Percentiles rank a stretch among this genome's conserved stretches.
Evolutionary conservation across 2,888 invertebrate genomes (phyloP).

Genomic region (Herminia tarsipennalis): DNA sequence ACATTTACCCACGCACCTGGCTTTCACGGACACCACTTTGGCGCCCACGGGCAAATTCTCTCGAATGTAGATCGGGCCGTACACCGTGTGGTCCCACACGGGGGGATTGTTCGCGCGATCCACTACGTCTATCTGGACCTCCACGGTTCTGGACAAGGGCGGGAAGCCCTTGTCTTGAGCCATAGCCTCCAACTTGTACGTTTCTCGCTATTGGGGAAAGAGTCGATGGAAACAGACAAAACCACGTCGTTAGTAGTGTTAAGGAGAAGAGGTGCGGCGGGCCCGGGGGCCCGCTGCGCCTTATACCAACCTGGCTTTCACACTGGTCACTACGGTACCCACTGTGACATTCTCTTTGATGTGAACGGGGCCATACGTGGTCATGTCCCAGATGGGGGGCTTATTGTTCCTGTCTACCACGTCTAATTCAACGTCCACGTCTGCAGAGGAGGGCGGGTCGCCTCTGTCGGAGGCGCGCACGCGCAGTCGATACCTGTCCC

Average conservation of each 20-base stretch:
- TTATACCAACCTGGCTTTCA: constrained; percentile 98
- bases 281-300: constrained; percentile 81
- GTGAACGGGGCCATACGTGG: constrained; percentile 98
- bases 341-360: constrained; percentile 99
- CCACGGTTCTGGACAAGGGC: constrained; percentile 97
- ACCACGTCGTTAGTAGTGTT: constrained; percentile 89
- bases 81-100: constrained; percentile 98
- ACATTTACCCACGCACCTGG: constrained; percentile 94
- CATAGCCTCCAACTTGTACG: constrained; percentile 99
- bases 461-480: constrained; percentile 99
- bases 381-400: constrained; percentile 98
- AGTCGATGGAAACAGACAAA: constrained; percentile 88
- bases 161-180: constrained; percentile 99
- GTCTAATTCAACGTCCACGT: constrained; percentile 99
- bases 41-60: constrained; percentile 99
- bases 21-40: constrained; percentile 99
- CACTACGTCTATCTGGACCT: constrained; percentile 99
- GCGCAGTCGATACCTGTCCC: constrained; percentile 98
- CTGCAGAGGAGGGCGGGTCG: constrained; percentile 95
- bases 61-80: constrained; percentile 98
- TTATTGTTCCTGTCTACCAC: constrained; percentile 99
- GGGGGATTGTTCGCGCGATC: constrained; percentile 99
- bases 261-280: constrained; percentile 82
- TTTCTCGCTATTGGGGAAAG: constrained; percentile 94
- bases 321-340: constrained; percentile 99